These are phyloP conservation scores for Limenitis arthemis DNA, from an alignment of 2,888 invertebrate genomes.

Conservation along the genomic window DNA sequence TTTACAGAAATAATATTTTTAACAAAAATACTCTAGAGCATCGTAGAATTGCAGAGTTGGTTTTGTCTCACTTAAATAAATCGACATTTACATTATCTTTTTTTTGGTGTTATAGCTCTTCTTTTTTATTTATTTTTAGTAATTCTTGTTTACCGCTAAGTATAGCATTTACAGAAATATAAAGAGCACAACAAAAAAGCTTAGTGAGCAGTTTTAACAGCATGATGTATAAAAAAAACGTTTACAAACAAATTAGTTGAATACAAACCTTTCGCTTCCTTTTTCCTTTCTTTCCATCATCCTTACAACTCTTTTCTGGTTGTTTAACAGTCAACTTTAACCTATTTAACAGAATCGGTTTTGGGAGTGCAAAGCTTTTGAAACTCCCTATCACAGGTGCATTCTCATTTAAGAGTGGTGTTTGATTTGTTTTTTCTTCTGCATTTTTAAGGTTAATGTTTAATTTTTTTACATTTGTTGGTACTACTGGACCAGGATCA, in stretches of 20 bases:
- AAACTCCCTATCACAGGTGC: conserved; percentile 61
- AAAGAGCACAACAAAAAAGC: neutral
- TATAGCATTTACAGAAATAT: neutral
- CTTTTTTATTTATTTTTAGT: too few relatives aligned
- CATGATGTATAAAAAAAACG: conserved; percentile 13
- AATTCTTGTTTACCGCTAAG: too few relatives aligned
- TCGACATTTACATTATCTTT: too few relatives aligned
- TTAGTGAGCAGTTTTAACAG: neutral
- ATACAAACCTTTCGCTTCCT: conserved; percentile 62
- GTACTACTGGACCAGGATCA: conserved; percentile 55
- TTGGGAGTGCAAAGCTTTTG: conserved; percentile 67
- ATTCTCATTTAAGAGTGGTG: conserved; percentile 41
- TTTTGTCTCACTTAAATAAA: too few relatives aligned
- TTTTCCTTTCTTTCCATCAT: conserved; percentile 40
- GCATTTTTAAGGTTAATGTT: conserved; percentile 44
- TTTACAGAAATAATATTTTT: too few relatives aligned
- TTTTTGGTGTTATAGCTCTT: too few relatives aligned
- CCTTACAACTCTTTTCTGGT: conserved; percentile 44
- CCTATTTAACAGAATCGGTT: conserved; percentile 62
- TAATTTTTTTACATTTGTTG: conserved; percentile 43
- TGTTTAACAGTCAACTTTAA: conserved; percentile 56
- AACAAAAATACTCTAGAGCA: too few relatives aligned
- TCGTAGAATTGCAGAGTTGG: too few relatives aligned
- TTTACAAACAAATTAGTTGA: conserved; percentile 5
- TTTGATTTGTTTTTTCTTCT: conserved; percentile 34